phyloP scores from a whole-genome alignment of 2,797 vertebrate species.

The Buceros bicornis region DNA sequence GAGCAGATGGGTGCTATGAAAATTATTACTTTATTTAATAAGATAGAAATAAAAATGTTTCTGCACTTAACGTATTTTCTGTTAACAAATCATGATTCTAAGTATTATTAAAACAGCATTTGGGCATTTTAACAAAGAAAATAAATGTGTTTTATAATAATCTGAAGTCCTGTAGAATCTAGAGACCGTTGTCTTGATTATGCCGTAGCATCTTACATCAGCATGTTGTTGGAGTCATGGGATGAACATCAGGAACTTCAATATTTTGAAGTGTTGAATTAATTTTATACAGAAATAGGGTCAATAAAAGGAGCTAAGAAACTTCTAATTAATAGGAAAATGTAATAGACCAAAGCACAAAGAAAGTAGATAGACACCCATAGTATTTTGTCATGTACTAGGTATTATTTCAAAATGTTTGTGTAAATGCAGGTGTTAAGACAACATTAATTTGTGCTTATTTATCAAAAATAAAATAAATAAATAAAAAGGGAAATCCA shows the following conservation, averaged over 20 bases:
- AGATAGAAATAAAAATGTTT: conserved; percentile 44
- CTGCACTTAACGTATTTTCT: background rate
- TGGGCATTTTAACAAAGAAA: conserved; percentile 11
- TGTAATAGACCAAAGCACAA: background rate
- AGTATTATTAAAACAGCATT: background rate
- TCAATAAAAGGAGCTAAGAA: background rate
- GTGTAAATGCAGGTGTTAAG: background rate
- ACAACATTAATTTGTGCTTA: background rate
- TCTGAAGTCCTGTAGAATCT: background rate
- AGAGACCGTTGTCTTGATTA: background rate
- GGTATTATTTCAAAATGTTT: background rate
- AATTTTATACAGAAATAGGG: background rate
- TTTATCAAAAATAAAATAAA: background rate
- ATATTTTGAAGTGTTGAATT: background rate
- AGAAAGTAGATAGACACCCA: background rate
- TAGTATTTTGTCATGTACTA: background rate
- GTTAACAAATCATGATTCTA: background rate
- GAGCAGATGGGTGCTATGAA: conserved; percentile 54
- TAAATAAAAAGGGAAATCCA: background rate
- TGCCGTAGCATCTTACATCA: background rate
- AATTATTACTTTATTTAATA: conserved; percentile 62
- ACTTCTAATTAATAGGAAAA: background rate
- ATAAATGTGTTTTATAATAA: background rate
- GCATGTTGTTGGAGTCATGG: background rate
- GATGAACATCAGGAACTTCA: conserved; percentile 4